Base-by-base conservation (phyloP, 2,797 vertebrate species). In the Mastacembelus armatus region DNA sequence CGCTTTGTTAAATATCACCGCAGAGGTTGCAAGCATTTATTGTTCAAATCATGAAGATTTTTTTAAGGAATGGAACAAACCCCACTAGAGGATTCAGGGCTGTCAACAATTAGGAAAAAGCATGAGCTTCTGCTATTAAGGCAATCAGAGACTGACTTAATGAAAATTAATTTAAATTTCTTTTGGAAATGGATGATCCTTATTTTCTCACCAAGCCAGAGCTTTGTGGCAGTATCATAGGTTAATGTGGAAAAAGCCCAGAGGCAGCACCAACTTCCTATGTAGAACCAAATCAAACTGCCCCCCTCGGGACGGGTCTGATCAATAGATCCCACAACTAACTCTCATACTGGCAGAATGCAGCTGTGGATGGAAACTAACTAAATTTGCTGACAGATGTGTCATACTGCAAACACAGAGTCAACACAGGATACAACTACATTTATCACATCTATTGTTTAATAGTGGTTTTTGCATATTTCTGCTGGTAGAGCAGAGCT, bases 161-260 rank as follows among this genome's bases (percentile, higher is more conserved):
- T 60, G n/a, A 43, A 21, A 62, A 70, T 36, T 21, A 30, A 35
- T 22, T 36, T 2, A 66, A 51, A 51, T 70, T 21, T n/a, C 0
- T 48, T 74, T 65, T 63, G 3, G 83, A 78, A 71, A 74, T 1
- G 2, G 16, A 30, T 8, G 35, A 33, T 60, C 29, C 29, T 5
- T 3, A 22, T 81, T 84, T 74, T 65, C 24, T 68, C 45, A 69
- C 22, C 21, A 73, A 78, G 52, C 59, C 10, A 7, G 47, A 83
- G 45, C 62, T 83, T 85, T 88, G 71, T 78, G 51, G 78, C 67
- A 59, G 62, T 88, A 88, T 91, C 74, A 85, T 86, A 86, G 84
- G 84, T 66, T 91, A 93, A 94, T 93, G 92, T 94, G 93, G 93
- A 94, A 94, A 93, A 93, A 89, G 73, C 43, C 93, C 89, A 18